Base-by-base conservation (phyloP, 2,797 vertebrate species). In the Chrosomus eos region DNA sequence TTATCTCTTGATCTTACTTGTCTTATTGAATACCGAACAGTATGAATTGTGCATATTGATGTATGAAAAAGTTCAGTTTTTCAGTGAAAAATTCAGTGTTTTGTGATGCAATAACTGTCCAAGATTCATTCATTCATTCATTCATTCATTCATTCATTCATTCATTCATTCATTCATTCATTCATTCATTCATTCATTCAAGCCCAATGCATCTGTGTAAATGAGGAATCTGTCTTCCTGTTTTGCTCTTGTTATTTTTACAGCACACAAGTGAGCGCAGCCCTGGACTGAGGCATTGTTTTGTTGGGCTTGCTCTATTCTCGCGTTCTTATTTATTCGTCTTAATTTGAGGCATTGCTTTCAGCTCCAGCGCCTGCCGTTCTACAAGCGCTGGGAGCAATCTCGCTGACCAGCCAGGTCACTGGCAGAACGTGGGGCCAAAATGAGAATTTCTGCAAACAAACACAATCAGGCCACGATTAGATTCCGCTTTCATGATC, bases 381-480 rank as follows among this genome's bases (percentile, higher is more conserved):
- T 86, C 81, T 84, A 84, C 83, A 87, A 90, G 86, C 83, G 88
- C 88, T 90, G 68, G 84, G 83, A 87, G 88, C 88, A 38, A 82
- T 88, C 80, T 85, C 36, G 5, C 89, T 87, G 81, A 89, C 89
- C 90, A 86, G 71, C 68, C 85, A 76, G 89, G 89, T 91, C 89
- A 90, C 81, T 70, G 83, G 75, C 88, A 88, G 83, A 85, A 90
- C 78, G 62, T 85, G 81, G 68, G 79, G 84, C 88, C 91, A 92
- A 94, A 94, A 95, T 94, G 92, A 95, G 92, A 94, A 94, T 94
- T 95, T 95, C 92, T 92, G 92, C 94, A 94, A 95, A 95, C 94
- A 95, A 95, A 95, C 94, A 95, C 93, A 95, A 95, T 95, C 93
- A 95, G 91, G 89, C 87, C 87, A 88, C 93, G 90, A 94, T 95